These are phyloP conservation scores for Eupleurogrammus muticus DNA, from an alignment of 2,797 vertebrate genomes.

Conservation along the genomic window DNA sequence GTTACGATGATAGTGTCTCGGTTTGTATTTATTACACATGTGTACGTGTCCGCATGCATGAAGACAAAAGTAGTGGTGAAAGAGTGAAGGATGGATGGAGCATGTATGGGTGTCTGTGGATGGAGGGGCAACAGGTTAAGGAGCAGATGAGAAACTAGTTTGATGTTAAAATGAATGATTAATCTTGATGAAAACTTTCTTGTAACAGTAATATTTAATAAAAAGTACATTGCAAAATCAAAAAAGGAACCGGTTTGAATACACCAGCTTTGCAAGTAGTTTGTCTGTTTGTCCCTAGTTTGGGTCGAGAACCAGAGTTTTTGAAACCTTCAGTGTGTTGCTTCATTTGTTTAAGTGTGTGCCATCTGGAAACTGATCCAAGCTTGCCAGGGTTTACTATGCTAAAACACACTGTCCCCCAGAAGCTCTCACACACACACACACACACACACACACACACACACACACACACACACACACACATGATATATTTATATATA, in stretches of 20 bases:
- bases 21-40: slow-evolving; percentile 77
- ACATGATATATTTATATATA: too few relatives aligned
- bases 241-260: too few relatives aligned
- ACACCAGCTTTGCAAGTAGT: neutral
- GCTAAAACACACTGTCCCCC: slow-evolving; percentile 44
- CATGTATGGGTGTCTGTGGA: neutral
- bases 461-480: slow-evolving; percentile 7
- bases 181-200: too few relatives aligned
- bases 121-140: neutral
- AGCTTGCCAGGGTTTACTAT: slow-evolving; percentile 67
- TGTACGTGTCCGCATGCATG: slow-evolving; percentile 20
- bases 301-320: slow-evolving; percentile 27
- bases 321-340: slow-evolving; percentile 19
- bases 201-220: too few relatives aligned
- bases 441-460: neutral
- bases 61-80: slow-evolving; percentile 18
- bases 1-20: slow-evolving; percentile 91
- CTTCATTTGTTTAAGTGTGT: slow-evolving; percentile 80
- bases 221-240: too few relatives aligned
- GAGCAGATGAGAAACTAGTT: neutral
- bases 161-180: too few relatives aligned
- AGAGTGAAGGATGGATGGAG: slow-evolving; percentile 11
- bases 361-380: slow-evolving; percentile 74
- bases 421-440: slow-evolving; percentile 20
- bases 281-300: neutral